phyloP scores from a whole-genome alignment of 2,797 vertebrate species.

The Serranus cabrilla region DNA sequence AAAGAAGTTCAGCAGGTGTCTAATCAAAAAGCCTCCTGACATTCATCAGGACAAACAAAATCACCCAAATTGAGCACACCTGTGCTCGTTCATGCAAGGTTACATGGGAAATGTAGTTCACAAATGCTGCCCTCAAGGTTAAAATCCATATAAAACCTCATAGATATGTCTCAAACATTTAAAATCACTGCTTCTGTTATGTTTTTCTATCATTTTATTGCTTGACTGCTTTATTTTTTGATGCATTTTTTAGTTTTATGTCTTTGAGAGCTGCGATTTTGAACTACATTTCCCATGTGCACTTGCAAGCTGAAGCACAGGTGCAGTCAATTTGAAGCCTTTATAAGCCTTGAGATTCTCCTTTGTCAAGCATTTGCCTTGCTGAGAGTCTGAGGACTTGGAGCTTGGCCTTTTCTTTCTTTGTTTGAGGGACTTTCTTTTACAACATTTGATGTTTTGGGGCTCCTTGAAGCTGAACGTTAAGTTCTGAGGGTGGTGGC shows the following conservation, averaged over 20 bases:
- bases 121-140: background rate
- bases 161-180: background rate
- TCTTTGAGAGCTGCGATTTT: background rate
- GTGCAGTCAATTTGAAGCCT: conserved; percentile 6
- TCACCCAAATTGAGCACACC: background rate
- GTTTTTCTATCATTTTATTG: background rate
- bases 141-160: background rate
- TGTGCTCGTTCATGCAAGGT: background rate
- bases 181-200: too few relatives aligned
- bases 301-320: conserved; percentile 17
- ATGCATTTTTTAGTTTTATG: background rate
- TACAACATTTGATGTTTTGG: background rate
- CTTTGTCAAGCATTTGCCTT: conserved; percentile 5
- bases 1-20: background rate
- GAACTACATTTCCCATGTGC: conserved; percentile 34
- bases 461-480: background rate
- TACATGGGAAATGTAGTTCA: background rate
- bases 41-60: background rate
- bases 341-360: background rate
- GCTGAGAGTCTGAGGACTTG: background rate
- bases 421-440: background rate
- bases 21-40: background rate
- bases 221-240: rapidly evolving
- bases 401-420: background rate
- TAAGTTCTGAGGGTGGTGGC: background rate